Evolutionary conservation across 2,797 vertebrate species (phyloP), one percentile per base, ranked within the genome.

Genomic region (Sebastes oblongus): DNA sequence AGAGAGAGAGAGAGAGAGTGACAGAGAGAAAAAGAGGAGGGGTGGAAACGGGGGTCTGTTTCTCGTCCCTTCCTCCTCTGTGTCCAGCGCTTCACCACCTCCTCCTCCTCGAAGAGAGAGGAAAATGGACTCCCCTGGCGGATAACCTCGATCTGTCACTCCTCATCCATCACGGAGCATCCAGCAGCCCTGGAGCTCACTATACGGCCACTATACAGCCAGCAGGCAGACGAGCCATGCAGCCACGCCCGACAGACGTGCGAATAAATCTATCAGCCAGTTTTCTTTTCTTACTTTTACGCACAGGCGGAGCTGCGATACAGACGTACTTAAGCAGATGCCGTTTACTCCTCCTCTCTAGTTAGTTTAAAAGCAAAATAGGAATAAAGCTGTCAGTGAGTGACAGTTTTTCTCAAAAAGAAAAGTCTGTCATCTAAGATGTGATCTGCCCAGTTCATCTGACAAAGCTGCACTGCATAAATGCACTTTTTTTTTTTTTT

Each of bases 81-180:
- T 82, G 65, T 59, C 78, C 86, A 75, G 60, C 27, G 42, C 75
- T 76, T 84, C 79, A 69, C 75, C 82, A 85, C 86, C 78, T 83
- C 75, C 81, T 73, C 50, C 50, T 54, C 5, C 14, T 42, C 39
- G 39, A 42, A 42, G 39, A 42, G 39, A 42, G 39, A 42, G 39
- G 39, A 42, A 94, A 94, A 95, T 92, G 91, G 90, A 91, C 92
- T 95, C 94, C 94, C 93, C 93, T 85, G 93, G 93, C 92, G 93
- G 94, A 91, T 96, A 96, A 96, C 95, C 94, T 92, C 94, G 93
- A 97, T 96, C 96, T 97, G 96, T 96, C 97, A 96, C 74, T 92
- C 90, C 89, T 89, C 92, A 97, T 97, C 95, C 94, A 96, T 97
- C 96, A 93, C 27, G 75, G 65, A 85, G 73, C 92, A 92, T 90